phyloP scores from a whole-genome alignment of 2,888 invertebrate species.

The Aporophyla lueneburgensis region DNA sequence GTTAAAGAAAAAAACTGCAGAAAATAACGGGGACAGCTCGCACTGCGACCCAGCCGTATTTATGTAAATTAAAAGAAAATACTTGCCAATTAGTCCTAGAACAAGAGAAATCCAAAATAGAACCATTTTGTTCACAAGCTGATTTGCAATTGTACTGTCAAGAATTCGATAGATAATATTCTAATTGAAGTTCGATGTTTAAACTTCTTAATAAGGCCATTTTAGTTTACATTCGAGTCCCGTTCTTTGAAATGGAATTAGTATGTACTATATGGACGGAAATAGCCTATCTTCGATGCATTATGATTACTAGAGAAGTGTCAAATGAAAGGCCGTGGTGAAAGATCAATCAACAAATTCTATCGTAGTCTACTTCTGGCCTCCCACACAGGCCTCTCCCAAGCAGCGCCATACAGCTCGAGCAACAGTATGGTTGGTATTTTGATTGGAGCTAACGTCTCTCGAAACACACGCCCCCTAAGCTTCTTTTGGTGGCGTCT shows the following conservation, averaged over 20 bases:
- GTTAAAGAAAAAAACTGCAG: neutral
- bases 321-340: neutral
- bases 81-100: slow-evolving; percentile 83
- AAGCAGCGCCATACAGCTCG: neutral
- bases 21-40: neutral
- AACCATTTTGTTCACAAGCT: slow-evolving; percentile 23
- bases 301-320: neutral
- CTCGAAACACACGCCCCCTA: neutral
- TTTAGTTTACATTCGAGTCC: neutral
- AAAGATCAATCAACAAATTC: neutral
- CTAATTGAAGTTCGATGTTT: slow-evolving; percentile 2
- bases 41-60: neutral
- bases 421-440: neutral
- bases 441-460: neutral
- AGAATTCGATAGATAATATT: no score
- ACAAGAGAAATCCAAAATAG: slow-evolving; percentile 82
- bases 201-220: neutral
- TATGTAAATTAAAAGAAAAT: slow-evolving; percentile 10
- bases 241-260: neutral
- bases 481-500: neutral
- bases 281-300: no score
- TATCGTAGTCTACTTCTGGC: neutral
- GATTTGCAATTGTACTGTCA: no score
- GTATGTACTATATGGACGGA: neutral
- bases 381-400: neutral